Percentiles rank a stretch among this genome's conserved stretches.
phyloP scores from a whole-genome alignment of 23 tunicate species.

The Aplidium turbinatum region DNA sequence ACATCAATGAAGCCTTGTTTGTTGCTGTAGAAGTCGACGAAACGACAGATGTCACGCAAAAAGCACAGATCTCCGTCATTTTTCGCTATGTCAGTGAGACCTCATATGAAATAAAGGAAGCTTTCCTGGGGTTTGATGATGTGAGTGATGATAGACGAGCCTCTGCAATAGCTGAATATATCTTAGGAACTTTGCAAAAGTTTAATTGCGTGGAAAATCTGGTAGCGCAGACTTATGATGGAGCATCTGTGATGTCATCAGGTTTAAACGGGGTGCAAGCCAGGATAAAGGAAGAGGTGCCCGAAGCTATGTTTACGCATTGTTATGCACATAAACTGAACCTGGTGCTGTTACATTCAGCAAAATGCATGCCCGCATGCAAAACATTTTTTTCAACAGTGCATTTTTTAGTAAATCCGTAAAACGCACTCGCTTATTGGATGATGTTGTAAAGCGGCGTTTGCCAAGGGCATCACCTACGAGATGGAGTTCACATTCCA shows the following conservation, averaged over 20 bases:
- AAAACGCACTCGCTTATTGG: slow-evolving; percentile 1
- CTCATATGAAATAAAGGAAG: slow-evolving; percentile 19
- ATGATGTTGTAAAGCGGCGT: slow-evolving; percentile 24
- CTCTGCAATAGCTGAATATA: slow-evolving; percentile 9
- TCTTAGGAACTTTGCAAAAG: slow-evolving; percentile 2
- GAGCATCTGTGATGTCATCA: slow-evolving; percentile 25
- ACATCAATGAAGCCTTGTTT: slow-evolving; percentile 16
- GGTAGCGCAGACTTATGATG: slow-evolving; percentile 26
- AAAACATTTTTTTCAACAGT: neutral
- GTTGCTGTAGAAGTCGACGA: slow-evolving; percentile 24
- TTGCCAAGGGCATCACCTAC: slow-evolving; percentile 17
- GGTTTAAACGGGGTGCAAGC: slow-evolving; percentile 9
- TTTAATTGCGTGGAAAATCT: slow-evolving; percentile 13
- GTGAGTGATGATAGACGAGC: slow-evolving; percentile 1
- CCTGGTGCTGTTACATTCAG: slow-evolving; percentile 14
- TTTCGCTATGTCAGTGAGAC: slow-evolving; percentile 16
- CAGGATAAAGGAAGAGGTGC: neutral
- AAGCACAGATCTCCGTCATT: slow-evolving; percentile 16
- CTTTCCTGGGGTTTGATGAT: slow-evolving; percentile 12
- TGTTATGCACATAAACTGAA: slow-evolving; percentile 19
- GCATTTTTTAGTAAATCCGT: slow-evolving; percentile 15
- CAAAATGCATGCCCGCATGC: slow-evolving; percentile 19
- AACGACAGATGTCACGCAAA: slow-evolving; percentile 22
- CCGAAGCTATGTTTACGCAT: slow-evolving; percentile 2
- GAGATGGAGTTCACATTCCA: slow-evolving; percentile 17